Base-by-base conservation (phyloP, 2,113 vertebrate species). In the Macquaria australasica region DNA sequence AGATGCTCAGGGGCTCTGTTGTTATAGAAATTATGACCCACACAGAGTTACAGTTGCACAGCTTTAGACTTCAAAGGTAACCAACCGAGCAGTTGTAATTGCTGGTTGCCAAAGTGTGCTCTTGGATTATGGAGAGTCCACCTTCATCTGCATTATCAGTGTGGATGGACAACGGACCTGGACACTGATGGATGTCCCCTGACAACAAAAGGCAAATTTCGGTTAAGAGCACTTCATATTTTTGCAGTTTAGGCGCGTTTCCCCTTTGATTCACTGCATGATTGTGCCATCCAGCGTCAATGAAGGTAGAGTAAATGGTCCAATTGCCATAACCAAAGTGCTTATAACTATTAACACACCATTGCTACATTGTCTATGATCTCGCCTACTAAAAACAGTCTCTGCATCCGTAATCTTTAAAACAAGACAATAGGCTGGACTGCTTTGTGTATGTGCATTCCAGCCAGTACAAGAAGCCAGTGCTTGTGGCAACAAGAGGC, bases 401-500 rank as follows among this genome's bases (percentile, higher is more conserved):
- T 51, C 28, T 56, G 5, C 55, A 51, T 34, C 20, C 1, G 5
- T 43, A 37, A 53, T 39, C 58, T 39, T 50, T 31, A 55, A 45
- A 77, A 23, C 34, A 14, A 55, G n/a, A 9, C 10, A 41, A 34
- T 5, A 45, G 28, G 8, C 31, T 37, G 16, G 21, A 75, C 25
- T 28, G 51, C 73, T 55, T 5, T 39, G 60, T 43, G n/a, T 79
- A 34, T 59, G 53, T 10, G 62, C 41, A 72, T 83, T 21, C 73
- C 56, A 72, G 34, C 2, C 79, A 66, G n/a, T 77, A 76, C 82
- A 88, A 66, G 43, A 83, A 71, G 20, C 15, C 34, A 23, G 51
- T 12, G 45, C 58, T 79, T n/a, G 56, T 66, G 74, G 78, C 66
- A 87, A 81, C 81, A 87, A 73, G 11, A 68, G 66, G 62, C 37